Base-by-base conservation (phyloP, 30 jellyfish, hydroid and myxozoan species). In the Aurelia sp. region DNA sequence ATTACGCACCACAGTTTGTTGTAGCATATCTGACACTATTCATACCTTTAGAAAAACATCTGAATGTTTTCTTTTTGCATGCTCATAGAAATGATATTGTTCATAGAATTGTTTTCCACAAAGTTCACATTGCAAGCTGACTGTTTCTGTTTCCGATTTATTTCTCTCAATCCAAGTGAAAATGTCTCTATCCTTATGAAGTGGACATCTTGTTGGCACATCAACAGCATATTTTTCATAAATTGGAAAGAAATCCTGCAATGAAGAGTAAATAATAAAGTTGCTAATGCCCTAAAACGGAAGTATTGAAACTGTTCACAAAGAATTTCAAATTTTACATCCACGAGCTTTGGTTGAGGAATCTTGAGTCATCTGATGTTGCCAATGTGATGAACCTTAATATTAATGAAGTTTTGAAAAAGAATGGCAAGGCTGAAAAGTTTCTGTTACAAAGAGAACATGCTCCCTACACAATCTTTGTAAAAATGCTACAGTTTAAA, bases 91-190 rank as follows among this genome's bases (percentile, higher is more conserved):
- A 79, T 67, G 62, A 71, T 62, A 44, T 63, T 88, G 71, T 35
- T 72, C 75, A 58, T 78, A 88, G 53, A 88, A 88, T 13, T 64
- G 66, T 62, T 88, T 88, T 16, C 96, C 96, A 88, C 96, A 88
- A 11, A 79, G 41, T 79, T 88, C 91, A 73, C 96, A 88, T 73
- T 88, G 35, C 68, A 53, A 19, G 4, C 77, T 48, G 27, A 81
- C 15, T 12, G 89, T 84, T 30, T 85, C 82, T 17, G 37, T 31
- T 5, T 74, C 44, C 0, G 95, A 16, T 23, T 40, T 85, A 66
- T 85, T 85, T 31, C 76, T 66, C 22, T 85, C 89, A 16, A 85
- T 71, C 89, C 81, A 55, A 3, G 73, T 18, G 66, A 27, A 85
- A 15, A 74, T 85, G 51, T 85, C 86, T 35, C 89, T 62, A 31